Evolutionary conservation across 2,113 vertebrate genomes (phyloP), one percentile per base, ranked within the genome.

Genomic region (Lepisosteus osseus): DNA sequence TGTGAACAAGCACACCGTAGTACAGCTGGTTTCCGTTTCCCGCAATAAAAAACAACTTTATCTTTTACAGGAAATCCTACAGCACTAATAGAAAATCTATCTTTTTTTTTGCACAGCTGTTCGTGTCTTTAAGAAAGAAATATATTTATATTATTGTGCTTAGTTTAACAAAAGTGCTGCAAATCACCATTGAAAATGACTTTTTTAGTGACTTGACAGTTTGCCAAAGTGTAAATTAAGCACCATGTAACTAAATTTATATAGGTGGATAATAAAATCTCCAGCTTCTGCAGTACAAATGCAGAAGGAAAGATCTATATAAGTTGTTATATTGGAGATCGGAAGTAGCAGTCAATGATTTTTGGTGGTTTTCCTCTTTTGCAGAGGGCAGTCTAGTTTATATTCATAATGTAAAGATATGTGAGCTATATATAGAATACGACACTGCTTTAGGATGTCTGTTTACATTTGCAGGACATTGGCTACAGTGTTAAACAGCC

Each of bases 141-240:
- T n/a, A 59, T 59, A 13, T 59, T 59, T 59, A 59, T 59, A 59
- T 59, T 59, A 59, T n/a, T 59, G 9, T 59, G 57, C 14, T 59
- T 59, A 7, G 57, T 59, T 59, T 59, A 59, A 59, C 57, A 11
- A 3, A 59, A 59, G 57, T 13, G 57, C 57, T 11, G 57, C 14
- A 59, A 59, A 59, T 59, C 14, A 59, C n/a, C 11, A 59, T 59
- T 13, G 57, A 13, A n/a, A 11, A 59, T 13, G 5, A 13, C 57
- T 59, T 11, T 59, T 13, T 13, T 59, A 6, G 2, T 59, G 57
- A 59, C 57, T 15, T 11, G 57, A 59, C 13, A 5, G n/a, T 59
- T 59, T n/a, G 57, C 57, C 57, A 11, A 6, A 13, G 14, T n/a
- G 1, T 59, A n/a, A 59, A 59, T n/a, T 13, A 5, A n/a, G 11